Conservation (phyloP, 2,113 vertebrate species). For the Micronycteris hirsuta region DNA sequence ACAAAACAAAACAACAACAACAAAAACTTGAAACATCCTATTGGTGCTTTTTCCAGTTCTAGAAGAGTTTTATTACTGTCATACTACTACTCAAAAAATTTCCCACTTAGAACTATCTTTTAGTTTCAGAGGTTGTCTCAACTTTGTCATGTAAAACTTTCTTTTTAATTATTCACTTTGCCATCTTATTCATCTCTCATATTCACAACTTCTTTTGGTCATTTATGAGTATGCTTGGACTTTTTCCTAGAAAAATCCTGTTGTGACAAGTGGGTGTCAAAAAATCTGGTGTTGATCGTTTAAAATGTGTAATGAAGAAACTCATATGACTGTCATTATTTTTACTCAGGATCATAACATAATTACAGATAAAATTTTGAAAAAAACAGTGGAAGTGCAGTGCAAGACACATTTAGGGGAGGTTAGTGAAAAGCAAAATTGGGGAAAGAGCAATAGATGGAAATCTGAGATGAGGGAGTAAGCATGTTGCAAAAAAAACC, state of each 20-base stretch:
- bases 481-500: background rate
- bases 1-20: background rate
- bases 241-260: conserved; percentile 53
- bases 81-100: background rate
- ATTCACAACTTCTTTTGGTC: conserved; percentile 18
- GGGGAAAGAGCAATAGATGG: background rate
- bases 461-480: background rate
- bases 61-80: background rate
- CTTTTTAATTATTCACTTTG: background rate
- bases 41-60: background rate
- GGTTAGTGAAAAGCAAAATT: background rate
- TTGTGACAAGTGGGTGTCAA: conserved; percentile 33
- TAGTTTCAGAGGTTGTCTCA: background rate
- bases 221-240: conserved; percentile 43
- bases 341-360: background rate
- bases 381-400: background rate
- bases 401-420: background rate
- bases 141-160: background rate
- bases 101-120: background rate
- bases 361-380: background rate
- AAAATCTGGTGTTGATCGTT: conserved; percentile 39
- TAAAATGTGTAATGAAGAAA: background rate
- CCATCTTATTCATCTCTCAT: background rate
- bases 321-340: background rate
- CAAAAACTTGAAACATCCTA: background rate